Evolutionary conservation across 2,797 vertebrate genomes (phyloP).

Genomic region (Bovichtus diacanthus): DNA sequence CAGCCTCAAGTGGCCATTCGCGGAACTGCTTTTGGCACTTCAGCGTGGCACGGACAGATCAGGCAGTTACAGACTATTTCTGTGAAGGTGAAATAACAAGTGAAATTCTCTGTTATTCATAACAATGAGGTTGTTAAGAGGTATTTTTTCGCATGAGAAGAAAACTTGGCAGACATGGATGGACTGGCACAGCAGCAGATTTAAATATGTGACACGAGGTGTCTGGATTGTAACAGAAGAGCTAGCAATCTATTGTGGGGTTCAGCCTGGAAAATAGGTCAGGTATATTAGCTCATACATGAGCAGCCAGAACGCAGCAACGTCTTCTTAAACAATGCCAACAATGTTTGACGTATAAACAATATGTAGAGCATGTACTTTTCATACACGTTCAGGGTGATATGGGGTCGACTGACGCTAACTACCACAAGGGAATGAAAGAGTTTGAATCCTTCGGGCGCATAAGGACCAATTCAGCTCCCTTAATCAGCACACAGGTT

Average conservation of each 20-base stretch:
- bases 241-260: constrained; percentile 20
- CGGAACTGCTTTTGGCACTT: no score
- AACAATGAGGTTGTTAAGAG: constrained; percentile 9
- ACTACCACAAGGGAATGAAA: constrained; percentile 45
- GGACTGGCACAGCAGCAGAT: constrained; percentile 12
- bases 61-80: background rate
- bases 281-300: constrained; percentile 71
- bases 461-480: constrained; percentile 72
- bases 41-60: no score
- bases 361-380: constrained; percentile 14
- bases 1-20: no score
- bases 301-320: constrained; percentile 51
- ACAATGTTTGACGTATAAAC: background rate
- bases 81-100: background rate
- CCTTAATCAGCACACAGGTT: constrained; percentile 69
- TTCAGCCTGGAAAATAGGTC: constrained; percentile 74
- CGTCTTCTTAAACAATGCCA: constrained; percentile 30
- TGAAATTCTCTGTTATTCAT: constrained; percentile 25
- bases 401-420: constrained; percentile 47
- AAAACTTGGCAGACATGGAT: constrained; percentile 5
- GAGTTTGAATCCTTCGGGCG: constrained; percentile 64
- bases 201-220: constrained; percentile 62
- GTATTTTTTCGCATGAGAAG: constrained; percentile 43
- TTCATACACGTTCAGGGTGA: constrained; percentile 37
- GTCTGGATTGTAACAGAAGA: constrained; percentile 32